Base-by-base conservation (phyloP, 2,888 invertebrate genomes). In the Parnassius orleans region DNA sequence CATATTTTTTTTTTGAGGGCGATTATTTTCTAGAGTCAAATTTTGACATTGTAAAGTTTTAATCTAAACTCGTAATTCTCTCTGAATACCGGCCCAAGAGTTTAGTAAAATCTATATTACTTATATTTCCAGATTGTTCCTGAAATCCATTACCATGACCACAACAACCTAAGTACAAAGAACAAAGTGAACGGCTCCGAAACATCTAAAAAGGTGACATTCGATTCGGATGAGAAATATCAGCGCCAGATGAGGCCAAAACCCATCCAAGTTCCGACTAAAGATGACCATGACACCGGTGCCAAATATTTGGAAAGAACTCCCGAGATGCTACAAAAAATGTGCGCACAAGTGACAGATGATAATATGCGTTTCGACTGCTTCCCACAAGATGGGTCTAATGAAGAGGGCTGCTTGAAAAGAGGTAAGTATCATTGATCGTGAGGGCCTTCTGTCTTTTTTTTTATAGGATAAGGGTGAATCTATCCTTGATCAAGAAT, bases 331-430 rank as follows among this genome's bases (percentile, higher is more conserved):
- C 64, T 84, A 59, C 74, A 71, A n/a, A 84, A 84, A 1, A 74
- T 92, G 67, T 94, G 94, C 71, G 74, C 76, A 0, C 75, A 76
- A 42, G 72, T 93, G 0, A 74, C 81, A n/a, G n/a, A 46, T 0
- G 92, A 93, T 59, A 77, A 80, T 5, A 82, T 91, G 69, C 90
- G 94, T 65, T 95, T 95, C 72, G 96, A 96, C 76, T 96, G 96
- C 74, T 94, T 92, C 73, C 96, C 96, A 0, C 94, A 94, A 75
- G 77, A 83, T 10, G 92, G 86, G 7, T 78, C 83, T 12, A 85
- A 72, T 46, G 86, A 94, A 73, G 79, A 90, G 33, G 83, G 81
- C 0, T 96, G 96, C 73, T 84, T 85, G 55, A 84, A 91, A 60
- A 85, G 95, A 84, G 95, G 90, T 90, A 14, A 64, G 69, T 55